These are phyloP conservation scores for Drosophila gaucha DNA, from an alignment of 2,888 invertebrate genomes.

Conservation along the genomic window DNA sequence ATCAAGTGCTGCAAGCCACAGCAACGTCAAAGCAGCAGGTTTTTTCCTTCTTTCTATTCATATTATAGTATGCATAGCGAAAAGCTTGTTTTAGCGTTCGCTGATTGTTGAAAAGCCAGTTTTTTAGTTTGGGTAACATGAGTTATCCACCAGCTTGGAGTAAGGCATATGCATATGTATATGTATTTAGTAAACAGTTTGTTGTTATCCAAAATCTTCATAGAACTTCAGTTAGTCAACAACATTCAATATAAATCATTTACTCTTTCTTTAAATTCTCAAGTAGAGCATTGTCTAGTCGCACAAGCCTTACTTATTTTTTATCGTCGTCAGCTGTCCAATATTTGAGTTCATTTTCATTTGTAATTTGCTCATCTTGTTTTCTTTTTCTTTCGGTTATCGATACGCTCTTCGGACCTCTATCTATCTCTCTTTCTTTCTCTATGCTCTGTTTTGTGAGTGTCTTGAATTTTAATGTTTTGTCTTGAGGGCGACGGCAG, in stretches of 20 bases:
- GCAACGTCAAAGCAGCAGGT: slow-evolving; percentile 51
- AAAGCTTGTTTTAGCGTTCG: slow-evolving; percentile 6
- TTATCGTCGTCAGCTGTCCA: slow-evolving; percentile 26
- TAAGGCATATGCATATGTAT: too few species aligned
- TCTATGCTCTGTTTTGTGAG: slow-evolving; percentile 18
- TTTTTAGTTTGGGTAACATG: neutral
- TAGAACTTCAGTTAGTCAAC: neutral
- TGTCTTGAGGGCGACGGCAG: slow-evolving; percentile 56
- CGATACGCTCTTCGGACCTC: slow-evolving; percentile 44
- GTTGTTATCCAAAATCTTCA: too few species aligned
- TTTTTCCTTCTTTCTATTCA: slow-evolving; percentile 31
- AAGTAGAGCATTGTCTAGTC: slow-evolving; percentile 9
- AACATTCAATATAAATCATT: too few species aligned
- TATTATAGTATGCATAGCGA: slow-evolving; percentile 12
- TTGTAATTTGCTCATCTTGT: slow-evolving; percentile 57
- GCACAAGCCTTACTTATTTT: neutral
- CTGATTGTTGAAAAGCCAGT: slow-evolving; percentile 12
- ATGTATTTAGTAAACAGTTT: too few species aligned
- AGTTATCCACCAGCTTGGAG: neutral
- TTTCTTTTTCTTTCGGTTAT: slow-evolving; percentile 38
- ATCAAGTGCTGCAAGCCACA: slow-evolving; percentile 59
- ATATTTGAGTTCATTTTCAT: slow-evolving; percentile 48
- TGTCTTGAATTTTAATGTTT: slow-evolving; percentile 65
- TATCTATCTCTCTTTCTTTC: neutral
- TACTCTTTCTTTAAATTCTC: neutral